Conservation (phyloP, 2,888 invertebrate genomes). For the Eupsilia transversa region DNA sequence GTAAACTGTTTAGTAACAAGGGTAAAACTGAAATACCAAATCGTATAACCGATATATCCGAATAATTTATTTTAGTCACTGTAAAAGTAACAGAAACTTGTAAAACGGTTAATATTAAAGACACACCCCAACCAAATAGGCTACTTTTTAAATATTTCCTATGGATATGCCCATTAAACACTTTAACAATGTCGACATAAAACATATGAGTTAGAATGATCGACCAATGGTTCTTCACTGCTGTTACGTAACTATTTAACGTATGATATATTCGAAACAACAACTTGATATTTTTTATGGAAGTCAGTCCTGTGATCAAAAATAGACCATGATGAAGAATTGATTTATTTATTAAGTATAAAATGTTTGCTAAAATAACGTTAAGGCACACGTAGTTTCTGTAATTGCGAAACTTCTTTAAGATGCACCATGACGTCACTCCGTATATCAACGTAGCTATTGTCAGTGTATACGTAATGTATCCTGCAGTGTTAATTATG, state of each 20-base stretch:
- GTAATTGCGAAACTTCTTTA: neutral
- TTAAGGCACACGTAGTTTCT: neutral
- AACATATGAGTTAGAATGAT: neutral
- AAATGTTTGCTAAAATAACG: neutral
- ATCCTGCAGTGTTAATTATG: neutral
- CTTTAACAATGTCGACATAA: neutral
- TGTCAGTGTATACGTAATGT: neutral
- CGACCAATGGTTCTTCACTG: neutral
- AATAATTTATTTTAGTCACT: too few relatives aligned
- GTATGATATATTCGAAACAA: too few relatives aligned
- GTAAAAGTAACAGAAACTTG: neutral
- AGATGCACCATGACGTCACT: neutral
- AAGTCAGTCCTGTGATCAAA: too few relatives aligned
- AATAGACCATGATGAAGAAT: too few relatives aligned
- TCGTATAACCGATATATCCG: too few relatives aligned
- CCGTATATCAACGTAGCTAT: neutral
- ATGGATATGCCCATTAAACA: neutral
- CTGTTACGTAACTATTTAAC: neutral
- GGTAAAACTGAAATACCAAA: too few relatives aligned
- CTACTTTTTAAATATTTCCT: neutral
- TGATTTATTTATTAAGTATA: too few relatives aligned
- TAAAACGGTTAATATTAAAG: neutral
- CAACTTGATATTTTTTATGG: too few relatives aligned
- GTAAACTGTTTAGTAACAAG: neutral
- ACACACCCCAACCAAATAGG: neutral